Evolutionary conservation across 2,888 invertebrate genomes (phyloP), one percentile per base, ranked within the genome.

Genomic region (Aelia acuminata): DNA sequence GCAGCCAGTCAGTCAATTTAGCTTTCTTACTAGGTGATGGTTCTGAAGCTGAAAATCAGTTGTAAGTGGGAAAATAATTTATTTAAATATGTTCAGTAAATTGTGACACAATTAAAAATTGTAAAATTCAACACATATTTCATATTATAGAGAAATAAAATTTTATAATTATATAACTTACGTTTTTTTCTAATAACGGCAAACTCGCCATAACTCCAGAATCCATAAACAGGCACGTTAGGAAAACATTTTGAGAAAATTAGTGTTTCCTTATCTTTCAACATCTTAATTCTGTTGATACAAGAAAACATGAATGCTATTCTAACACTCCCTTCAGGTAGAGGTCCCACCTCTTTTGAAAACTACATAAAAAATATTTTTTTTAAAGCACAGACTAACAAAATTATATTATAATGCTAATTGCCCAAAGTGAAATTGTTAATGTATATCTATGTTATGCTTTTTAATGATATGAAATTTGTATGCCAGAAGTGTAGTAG

Each of bases 121-220:
- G 22, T n/a, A n/a, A n/a, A n/a, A n/a, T n/a, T n/a, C n/a, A n/a
- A n/a, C n/a, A n/a, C n/a, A 10, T 10, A 43, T 43, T 4, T 43
- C 4, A 43, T 43, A 43, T 43, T 1, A 26, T 57, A 57, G 3
- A 70, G 1, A 70, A 35, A 18, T 70, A 5, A 35, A 20, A 31
- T 18, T 70, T 35, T 35, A 7, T 0, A 50, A 85, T n/a, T 0
- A 26, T 53, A 48, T 18, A 43, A 53, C 84, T 70, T 70, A 87
- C 87, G 22, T 4, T 63, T 39, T 31, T 57, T 39, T 15, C 57
- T 49, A 22, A 43, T 39, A 20, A 86, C 50, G 31, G 86, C 49
- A 53, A 88, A 89, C 84, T 89, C 89, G n/a, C 89, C 89, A 70
- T 87, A 89, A 84, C 89, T 89, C 89, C 89, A 89, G 75, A 89